Percentiles rank a stretch among this genome's conserved stretches.
phyloP scores from a whole-genome alignment of 1,140 invertebrate species.

The Cardiocondyla obscurior region DNA sequence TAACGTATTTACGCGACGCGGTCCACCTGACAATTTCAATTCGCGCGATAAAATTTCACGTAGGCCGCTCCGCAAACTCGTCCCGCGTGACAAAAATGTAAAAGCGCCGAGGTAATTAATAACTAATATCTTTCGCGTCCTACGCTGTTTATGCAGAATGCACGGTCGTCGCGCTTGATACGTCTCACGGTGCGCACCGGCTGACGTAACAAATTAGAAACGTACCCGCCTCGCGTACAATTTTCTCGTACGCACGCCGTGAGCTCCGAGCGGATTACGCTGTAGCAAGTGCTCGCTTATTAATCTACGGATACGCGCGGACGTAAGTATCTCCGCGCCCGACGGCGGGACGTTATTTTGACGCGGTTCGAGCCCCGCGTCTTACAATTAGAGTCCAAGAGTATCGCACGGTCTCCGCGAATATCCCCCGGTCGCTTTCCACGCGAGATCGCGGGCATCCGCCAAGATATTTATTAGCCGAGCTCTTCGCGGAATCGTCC shows the following conservation, averaged over 20 bases:
- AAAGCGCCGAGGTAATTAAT: background rate
- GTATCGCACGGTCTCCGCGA: slow-evolving; percentile 20
- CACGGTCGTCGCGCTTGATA: background rate
- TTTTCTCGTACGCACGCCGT: background rate
- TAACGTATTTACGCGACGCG: background rate
- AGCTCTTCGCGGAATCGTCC: background rate
- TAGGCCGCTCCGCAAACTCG: background rate
- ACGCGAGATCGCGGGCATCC: background rate
- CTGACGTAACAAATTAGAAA: background rate
- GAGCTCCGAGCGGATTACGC: background rate
- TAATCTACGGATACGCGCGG: background rate
- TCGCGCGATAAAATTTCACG: background rate
- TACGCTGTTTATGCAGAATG: background rate
- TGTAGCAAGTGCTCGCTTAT: background rate
- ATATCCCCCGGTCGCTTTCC: slow-evolving; percentile 13
- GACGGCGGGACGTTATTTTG: slow-evolving; percentile 9
- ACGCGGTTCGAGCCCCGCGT: slow-evolving; percentile 4
- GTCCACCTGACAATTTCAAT: background rate
- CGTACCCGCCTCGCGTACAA: background rate
- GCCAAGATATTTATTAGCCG: slow-evolving; percentile 35
- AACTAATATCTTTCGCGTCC: background rate
- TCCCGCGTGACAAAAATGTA: background rate
- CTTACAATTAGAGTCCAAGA: too few relatives aligned
- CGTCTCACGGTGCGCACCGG: background rate
- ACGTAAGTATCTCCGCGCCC: background rate